Conservation (phyloP, 2,113 vertebrate species). For the Blennius ocellaris region DNA sequence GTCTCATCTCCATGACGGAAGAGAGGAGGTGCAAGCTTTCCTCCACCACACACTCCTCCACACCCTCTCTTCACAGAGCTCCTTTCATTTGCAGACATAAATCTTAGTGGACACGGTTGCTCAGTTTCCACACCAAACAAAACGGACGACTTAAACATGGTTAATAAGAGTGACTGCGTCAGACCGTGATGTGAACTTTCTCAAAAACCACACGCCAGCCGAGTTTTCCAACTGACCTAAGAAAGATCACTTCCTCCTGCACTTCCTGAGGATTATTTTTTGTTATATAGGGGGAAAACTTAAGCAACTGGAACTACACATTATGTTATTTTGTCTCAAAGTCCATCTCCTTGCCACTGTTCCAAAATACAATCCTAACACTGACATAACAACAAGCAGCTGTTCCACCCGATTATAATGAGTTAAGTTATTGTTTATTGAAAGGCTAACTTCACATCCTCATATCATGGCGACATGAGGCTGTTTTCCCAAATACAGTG, state of each 20-base stretch:
- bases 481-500: slow-evolving; percentile 29
- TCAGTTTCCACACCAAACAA: slow-evolving; percentile 52
- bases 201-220: slow-evolving; percentile 54
- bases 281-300: slow-evolving; percentile 66
- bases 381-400: slow-evolving; percentile 28
- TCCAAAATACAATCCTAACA: slow-evolving; percentile 53
- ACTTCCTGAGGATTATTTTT: slow-evolving; percentile 58
- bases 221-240: slow-evolving; percentile 38
- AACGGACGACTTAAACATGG: slow-evolving; percentile 29
- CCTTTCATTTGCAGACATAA: not conserved
- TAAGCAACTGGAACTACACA: slow-evolving; percentile 34
- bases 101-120: slow-evolving; percentile 26
- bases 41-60: not conserved
- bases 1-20: not conserved
- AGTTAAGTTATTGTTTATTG: slow-evolving; percentile 59
- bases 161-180: slow-evolving; percentile 25
- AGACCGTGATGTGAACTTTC: slow-evolving; percentile 27
- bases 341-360: slow-evolving; percentile 29
- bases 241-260: slow-evolving; percentile 34
- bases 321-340: slow-evolving; percentile 46
- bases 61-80: not conserved
- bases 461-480: slow-evolving; percentile 31
- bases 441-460: slow-evolving; percentile 48
- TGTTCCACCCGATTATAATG: slow-evolving; percentile 63
- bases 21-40: slow-evolving; percentile 6